Evolutionary conservation across 2,113 vertebrate genomes (phyloP), one percentile per base, ranked within the genome.

Genomic region (Sarotherodon lohbergeri): DNA sequence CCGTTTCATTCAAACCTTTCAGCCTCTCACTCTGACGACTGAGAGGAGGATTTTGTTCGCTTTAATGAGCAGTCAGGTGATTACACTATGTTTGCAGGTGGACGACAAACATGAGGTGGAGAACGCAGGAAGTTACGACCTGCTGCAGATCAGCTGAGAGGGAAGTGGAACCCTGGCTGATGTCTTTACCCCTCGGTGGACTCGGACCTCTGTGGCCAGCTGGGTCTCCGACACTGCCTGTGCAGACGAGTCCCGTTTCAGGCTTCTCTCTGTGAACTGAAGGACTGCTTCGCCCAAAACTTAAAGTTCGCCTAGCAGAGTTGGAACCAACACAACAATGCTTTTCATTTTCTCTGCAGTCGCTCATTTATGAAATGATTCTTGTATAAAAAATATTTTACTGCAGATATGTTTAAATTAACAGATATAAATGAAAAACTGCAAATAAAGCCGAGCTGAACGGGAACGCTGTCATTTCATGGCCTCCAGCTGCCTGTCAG

Each of bases 71-170:
- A 50, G 43, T 50, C 16, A 32, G 71, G 43, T 52, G 16, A n/a
- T 52, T 52, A 78, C 17, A 5, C 16, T 56, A 12, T 56, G 48
- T 90, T 76, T 89, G 36, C 82, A 96, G 94, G 84, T 78, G 11
- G 91, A 90, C 7, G 96, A 96, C 90, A 91, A 88, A 83, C 94
- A 95, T 4, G 83, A 92, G 56, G 93, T 88, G 76, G 89, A 59
- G 66, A 84, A 85, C 2, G 76, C 88, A 22, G 93, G 89, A 5
- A 32, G 83, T 1, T 94, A 91, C 10, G 90, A 96, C 89, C 88
- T 95, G 36, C 89, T 95, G 76, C 94, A 95, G 92, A 88, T 95
- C 82, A 87, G 92, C 87, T 96, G 92, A 96, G 86, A 17, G 7
- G 4, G 4, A 55, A 22, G 5, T 54, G 17, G 54, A 83, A 54